Conservation (phyloP, 2,888 invertebrate species). For the Tenthredo notha region DNA sequence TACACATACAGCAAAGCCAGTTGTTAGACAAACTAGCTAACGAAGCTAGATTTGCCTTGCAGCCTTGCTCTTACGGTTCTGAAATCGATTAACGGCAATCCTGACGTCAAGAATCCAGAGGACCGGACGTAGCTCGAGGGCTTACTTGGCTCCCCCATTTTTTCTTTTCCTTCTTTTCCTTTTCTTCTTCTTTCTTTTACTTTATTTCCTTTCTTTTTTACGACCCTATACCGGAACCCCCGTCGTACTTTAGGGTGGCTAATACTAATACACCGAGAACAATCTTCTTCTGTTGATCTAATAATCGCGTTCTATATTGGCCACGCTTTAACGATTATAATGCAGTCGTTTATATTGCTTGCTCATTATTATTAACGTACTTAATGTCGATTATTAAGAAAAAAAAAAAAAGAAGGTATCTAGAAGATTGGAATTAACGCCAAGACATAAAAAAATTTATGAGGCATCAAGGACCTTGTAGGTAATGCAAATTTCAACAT, state of each 20-base stretch:
- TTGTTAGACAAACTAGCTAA: neutral
- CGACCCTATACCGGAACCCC: neutral
- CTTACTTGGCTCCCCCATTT: neutral
- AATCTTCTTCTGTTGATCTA: neutral
- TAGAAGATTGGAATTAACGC: neutral
- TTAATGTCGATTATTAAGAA: neutral
- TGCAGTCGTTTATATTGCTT: neutral
- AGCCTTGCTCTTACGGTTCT: neutral
- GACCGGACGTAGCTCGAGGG: neutral
- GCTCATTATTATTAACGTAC: neutral
- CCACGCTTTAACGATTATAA: neutral
- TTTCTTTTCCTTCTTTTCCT: too few species aligned
- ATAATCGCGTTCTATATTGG: slow-evolving; percentile 8
- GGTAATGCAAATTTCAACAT: neutral
- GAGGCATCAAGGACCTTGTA: neutral
- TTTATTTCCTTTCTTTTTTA: neutral
- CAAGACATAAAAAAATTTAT: neutral
- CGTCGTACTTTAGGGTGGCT: neutral
- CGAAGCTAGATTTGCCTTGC: neutral
- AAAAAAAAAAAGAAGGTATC: neutral
- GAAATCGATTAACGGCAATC: slow-evolving; percentile 17
- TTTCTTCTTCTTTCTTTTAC: neutral
- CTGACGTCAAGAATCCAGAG: neutral
- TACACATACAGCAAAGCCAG: neutral
- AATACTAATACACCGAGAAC: neutral